These are phyloP conservation scores for Leptatherina wallacei DNA, from an alignment of 2,797 vertebrate species.

Conservation along the genomic window DNA sequence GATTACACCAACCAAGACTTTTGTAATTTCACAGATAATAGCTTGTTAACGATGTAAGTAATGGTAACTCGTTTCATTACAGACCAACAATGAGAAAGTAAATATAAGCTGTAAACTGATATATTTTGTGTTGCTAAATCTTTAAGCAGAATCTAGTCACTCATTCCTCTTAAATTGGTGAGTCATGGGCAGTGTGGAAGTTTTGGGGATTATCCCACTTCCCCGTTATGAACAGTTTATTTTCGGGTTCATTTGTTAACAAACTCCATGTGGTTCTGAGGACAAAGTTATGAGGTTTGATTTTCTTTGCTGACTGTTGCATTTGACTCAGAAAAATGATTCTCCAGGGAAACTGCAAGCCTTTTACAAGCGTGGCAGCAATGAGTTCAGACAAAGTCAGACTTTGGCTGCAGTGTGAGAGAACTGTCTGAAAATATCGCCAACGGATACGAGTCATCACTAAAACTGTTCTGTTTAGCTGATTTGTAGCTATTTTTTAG, in stretches of 20 bases:
- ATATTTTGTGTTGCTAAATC: too few relatives aligned
- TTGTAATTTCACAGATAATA: too few relatives aligned
- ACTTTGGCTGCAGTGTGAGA: constrained; percentile 34
- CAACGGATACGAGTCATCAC: constrained; percentile 49
- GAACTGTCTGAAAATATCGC: constrained; percentile 46
- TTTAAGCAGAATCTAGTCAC: too few relatives aligned
- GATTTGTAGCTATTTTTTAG: constrained; percentile 36
- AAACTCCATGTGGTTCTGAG: constrained; percentile 49
- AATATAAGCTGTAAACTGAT: too few relatives aligned
- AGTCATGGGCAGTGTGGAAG: constrained; percentile 34
- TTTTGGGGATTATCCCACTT: constrained; percentile 29
- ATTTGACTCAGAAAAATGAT: constrained; percentile 62
- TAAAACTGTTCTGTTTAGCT: constrained; percentile 49
- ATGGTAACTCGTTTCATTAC: too few relatives aligned
- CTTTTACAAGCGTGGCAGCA: constrained; percentile 20
- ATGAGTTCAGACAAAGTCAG: constrained; percentile 18
- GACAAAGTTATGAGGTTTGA: constrained; percentile 51
- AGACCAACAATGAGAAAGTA: too few relatives aligned
- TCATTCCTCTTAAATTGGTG: constrained; percentile 36
- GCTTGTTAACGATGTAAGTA: too few relatives aligned
- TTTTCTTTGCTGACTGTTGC: constrained; percentile 36
- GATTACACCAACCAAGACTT: too few relatives aligned
- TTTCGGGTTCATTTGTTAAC: constrained; percentile 48
- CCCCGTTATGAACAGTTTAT: constrained; percentile 12
- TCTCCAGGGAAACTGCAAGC: constrained; percentile 43